Evolutionary conservation across 2,113 vertebrate species (phyloP), one percentile per base, ranked within the genome.

Genomic region (Ciconia stormi): DNA sequence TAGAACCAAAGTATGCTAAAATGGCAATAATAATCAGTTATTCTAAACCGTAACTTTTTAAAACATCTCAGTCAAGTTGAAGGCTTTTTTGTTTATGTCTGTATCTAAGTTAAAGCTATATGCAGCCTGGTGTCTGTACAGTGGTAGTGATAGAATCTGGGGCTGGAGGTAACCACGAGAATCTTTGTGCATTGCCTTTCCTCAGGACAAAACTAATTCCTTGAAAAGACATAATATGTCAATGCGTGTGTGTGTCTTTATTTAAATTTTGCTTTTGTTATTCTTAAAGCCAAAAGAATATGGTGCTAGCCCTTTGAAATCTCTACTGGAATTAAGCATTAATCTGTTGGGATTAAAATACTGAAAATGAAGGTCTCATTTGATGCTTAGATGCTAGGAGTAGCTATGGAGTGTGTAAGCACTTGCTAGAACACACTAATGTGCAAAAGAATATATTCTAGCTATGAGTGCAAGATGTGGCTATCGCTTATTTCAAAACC

Each of bases 101-200:
- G 14, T 73, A 32, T 49, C 22, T 65, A 16, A 36, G 17, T 47
- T 42, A 56, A 63, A 78, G 42, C 21, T 56, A 4, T 50, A 27
- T 56, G 65, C 66, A 71, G 30, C 30, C 15, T 49, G 30, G 4
- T 70, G 21, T 42, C 56, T 42, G 1, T 38, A 36, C 26, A 27
- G 2, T 21, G 19, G 29, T 36, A 71, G 17, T 3, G 30, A 36
- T 15, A 78, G n/a, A 56, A 71, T 25, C 29, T 47, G 40, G 55
- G 52, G 34, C 29, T 40, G 30, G 29, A 50, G 49, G 18, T 29
- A 50, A 29, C 36, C 9, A 16, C 30, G 22, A 19, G 72, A 63
- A 63, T 50, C 7, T 46, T 62, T 0, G 6, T n/a, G 22, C 2
- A 0, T 78, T 1, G 9, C 17, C 25, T 63, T 73, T 61, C 7